phyloP scores from a whole-genome alignment of 2,113 vertebrate species.

The Nothobranchius furzeri region DNA sequence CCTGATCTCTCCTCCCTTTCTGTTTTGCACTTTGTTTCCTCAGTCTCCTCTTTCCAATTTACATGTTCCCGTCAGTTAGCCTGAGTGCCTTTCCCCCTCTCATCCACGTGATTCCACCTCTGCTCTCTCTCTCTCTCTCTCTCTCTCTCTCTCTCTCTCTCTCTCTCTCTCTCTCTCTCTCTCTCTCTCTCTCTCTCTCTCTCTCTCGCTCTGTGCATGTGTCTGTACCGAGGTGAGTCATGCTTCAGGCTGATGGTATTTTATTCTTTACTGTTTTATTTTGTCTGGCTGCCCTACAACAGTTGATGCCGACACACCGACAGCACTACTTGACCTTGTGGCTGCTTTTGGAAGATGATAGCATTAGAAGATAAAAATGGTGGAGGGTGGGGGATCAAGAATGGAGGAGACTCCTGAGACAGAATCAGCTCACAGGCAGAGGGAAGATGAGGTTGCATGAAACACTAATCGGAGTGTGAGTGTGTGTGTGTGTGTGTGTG shows the following conservation, averaged over 20 bases:
- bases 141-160: constrained; percentile 1
- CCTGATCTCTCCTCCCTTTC: constrained; percentile 43
- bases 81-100: constrained; percentile 47
- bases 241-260: constrained; percentile 55
- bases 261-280: constrained; percentile 9
- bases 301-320: constrained; percentile 71
- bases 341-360: constrained; percentile 41
- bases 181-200: neutral
- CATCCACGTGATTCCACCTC: constrained; percentile 39
- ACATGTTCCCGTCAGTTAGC: constrained; percentile 47
- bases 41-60: constrained; percentile 30
- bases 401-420: neutral
- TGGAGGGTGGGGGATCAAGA: neutral
- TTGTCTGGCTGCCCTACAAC: constrained; percentile 77
- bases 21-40: constrained; percentile 25
- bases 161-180: neutral
- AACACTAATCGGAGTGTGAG: constrained; percentile 13
- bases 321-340: constrained; percentile 57
- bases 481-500: neutral
- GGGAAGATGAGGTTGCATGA: constrained; percentile 18
- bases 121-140: neutral
- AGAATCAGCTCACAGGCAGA: neutral
- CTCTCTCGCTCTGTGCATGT: neutral
- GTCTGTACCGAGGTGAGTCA: constrained; percentile 53
- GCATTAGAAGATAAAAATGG: constrained; percentile 18